Evolutionary conservation across 2,888 invertebrate species (phyloP).

Genomic region (Conchocele bisecta): DNA sequence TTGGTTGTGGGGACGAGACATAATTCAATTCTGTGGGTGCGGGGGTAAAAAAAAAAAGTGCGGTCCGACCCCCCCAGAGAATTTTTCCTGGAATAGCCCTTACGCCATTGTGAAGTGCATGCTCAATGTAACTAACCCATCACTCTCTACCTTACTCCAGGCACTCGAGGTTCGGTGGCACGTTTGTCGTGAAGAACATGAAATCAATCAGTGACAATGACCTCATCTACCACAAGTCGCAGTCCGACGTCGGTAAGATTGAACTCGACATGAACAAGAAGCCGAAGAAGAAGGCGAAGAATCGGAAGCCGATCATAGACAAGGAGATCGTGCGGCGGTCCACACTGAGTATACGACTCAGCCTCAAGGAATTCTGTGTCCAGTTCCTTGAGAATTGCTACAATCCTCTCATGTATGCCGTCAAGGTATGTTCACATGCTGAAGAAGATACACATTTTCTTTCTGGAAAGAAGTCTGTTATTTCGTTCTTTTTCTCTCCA

Average conservation of each 20-base stretch:
- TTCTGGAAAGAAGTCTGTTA: too few species aligned
- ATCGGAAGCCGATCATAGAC: constrained; percentile 88
- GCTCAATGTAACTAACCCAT: too few species aligned
- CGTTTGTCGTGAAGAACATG: constrained; percentile 95
- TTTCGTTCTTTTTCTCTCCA: too few species aligned
- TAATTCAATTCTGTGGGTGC: too few species aligned
- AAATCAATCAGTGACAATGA: constrained; percentile 95
- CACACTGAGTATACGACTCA: constrained; percentile 93
- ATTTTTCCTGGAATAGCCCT: too few species aligned
- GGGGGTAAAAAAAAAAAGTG: too few species aligned
- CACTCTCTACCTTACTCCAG: too few species aligned
- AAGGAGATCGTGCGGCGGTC: constrained; percentile 89
- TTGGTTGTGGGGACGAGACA: too few species aligned
- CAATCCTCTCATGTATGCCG: constrained; percentile 94
- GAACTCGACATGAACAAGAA: constrained; percentile 90
- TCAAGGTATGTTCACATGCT: constrained; percentile 87
- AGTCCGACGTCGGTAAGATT: constrained; percentile 90
- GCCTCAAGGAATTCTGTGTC: constrained; percentile 95
- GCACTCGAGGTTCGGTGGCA: constrained; percentile 97
- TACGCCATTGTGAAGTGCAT: too few species aligned
- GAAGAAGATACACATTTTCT: too few species aligned
- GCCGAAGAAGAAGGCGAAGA: constrained; percentile 89
- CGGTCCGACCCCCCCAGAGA: too few species aligned
- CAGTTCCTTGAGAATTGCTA: constrained; percentile 96
- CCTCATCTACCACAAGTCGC: constrained; percentile 92